A percentile compares a stretch with the other conserved stretches of the same genome.
These are phyloP conservation scores for Sialia sialis DNA, from an alignment of 2,113 vertebrate genomes.

Conservation along the genomic window DNA sequence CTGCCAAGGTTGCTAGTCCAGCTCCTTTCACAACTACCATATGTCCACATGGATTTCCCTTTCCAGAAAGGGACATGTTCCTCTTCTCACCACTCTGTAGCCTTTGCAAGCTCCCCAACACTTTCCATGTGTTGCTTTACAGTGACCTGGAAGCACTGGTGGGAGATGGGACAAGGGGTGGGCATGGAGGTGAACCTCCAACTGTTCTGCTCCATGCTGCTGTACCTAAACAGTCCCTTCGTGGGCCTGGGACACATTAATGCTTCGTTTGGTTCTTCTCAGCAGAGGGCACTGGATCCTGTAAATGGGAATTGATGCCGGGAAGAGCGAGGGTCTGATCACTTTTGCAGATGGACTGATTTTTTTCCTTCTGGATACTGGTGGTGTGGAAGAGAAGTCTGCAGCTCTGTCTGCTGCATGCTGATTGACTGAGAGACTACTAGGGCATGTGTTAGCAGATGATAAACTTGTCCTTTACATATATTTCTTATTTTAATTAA, in stretches of 20 bases:
- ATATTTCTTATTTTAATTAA: conserved; percentile 13
- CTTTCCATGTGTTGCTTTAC: not conserved
- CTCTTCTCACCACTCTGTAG: not conserved
- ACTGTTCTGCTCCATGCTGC: not conserved
- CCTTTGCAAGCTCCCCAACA: not conserved
- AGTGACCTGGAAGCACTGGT: not conserved
- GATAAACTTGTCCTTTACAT: not conserved
- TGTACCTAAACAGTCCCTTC: not conserved
- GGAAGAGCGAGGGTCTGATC: not conserved
- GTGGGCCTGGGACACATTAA: not conserved
- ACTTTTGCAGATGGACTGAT: conserved; percentile 24
- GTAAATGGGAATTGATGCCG: not conserved
- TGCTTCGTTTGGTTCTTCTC: not conserved
- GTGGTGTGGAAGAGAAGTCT: not conserved
- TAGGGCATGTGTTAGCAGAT: not conserved
- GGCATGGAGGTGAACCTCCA: not conserved
- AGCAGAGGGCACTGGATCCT: conserved; percentile 51
- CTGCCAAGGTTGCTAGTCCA: conserved; percentile 34
- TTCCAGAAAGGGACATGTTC: not conserved
- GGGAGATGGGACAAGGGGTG: not conserved
- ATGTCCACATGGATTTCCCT: conserved; percentile 8
- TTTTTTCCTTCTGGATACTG: not conserved
- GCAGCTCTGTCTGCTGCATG: not conserved
- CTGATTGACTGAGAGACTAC: not conserved
- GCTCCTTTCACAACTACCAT: conserved; percentile 32